Base-by-base conservation (phyloP, 2,113 vertebrate species). In the human (Homo sapiens) region DNA sequence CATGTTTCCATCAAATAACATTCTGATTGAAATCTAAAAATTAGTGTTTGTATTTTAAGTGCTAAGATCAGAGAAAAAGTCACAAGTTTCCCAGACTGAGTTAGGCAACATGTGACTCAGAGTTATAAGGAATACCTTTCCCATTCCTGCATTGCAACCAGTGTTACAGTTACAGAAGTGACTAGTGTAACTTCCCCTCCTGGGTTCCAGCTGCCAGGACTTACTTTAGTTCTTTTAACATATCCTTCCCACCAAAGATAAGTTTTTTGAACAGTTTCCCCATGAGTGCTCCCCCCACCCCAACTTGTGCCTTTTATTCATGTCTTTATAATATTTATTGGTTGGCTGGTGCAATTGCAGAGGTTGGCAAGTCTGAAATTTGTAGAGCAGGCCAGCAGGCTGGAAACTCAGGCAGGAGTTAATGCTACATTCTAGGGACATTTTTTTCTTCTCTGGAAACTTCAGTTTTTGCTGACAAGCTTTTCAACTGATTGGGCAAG, bases 41-140 rank as follows among this genome's bases (percentile, higher is more conserved):
- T 70, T 66, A 89, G 59, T 85, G 35, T 96, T 92, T 93, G 12
- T 93, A 72, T 96, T 91, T 92, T 82, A 84, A n/a, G 35, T 73
- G 35, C 48, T 79, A 86, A 92, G 50, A 92, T 78, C 25, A 82
- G 20, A 50, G 17, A 61, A 13, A 55, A 87, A 50, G 18, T 45
- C 17, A 89, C 17, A 80, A 12, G 3, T 75, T 82, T 79, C 93
- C 43, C 18, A 80, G 5, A 22, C 20, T 95, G 59, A 76, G 12
- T 72, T 55, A 68, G 83, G 38, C 72, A 94, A 50, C 22, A 35
- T 18, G 32, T 35, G 30, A 79, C 66, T 89, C 66, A 12, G 3
- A n/a, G 8, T 59, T 83, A 27, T 4, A 75, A 92, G 43, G 64
- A n/a, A 48, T 50, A n/a, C 30, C 11, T 61, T 96, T 78, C 22